Base-by-base conservation (phyloP, 1,140 invertebrate species). In the Elysia chlorotica region DNA sequence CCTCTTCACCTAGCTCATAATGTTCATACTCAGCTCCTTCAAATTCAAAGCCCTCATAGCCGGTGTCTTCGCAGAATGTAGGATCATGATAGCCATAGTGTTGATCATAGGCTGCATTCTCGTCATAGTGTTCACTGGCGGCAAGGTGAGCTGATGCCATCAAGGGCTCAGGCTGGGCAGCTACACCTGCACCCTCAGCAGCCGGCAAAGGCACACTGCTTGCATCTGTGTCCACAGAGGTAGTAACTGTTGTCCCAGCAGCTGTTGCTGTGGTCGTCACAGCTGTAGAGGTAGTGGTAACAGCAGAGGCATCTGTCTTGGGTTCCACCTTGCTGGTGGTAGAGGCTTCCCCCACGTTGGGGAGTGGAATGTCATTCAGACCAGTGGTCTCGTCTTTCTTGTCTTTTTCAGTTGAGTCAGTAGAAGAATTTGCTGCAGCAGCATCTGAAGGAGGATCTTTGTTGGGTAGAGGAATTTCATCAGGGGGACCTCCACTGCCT, bases 361-460 rank as follows among this genome's bases (percentile, higher is more conserved):
- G 75, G 19, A 76, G 65, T 1, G 75, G 75, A 21, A 76, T 76
- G 54, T 74, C 72, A 41, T 57, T 74, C 1, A 76, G 62, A 6
- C 54, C 65, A n/a, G n/a, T n/a, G 0, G 59, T 54, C 1, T 68
- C 41, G 0, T 76, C 72, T 57, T 71, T 54, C 21, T 71, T 74
- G 1, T 65, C 38, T 35, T 71, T 54, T 14, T 72, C 63, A 30
- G 53, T 14, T 53, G 73, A 63, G 74, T 25, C 63, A 62, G 41
- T 57, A n/a, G n/a, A n/a, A n/a, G n/a, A n/a, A n/a, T n/a, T n/a
- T 67, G 56, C 62, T 59, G 66, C 53, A 48, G 23, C 38, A 38
- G 25, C 56, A n/a, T n/a, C n/a, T n/a, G n/a, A n/a, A 31, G 25
- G 67, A 68, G 68, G 56, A 61, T 59, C 72, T 59, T 56, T 72